Evolutionary conservation across 1,140 invertebrate species (phyloP), one percentile per base, ranked within the genome.

Genomic region (Hestina assimilis): DNA sequence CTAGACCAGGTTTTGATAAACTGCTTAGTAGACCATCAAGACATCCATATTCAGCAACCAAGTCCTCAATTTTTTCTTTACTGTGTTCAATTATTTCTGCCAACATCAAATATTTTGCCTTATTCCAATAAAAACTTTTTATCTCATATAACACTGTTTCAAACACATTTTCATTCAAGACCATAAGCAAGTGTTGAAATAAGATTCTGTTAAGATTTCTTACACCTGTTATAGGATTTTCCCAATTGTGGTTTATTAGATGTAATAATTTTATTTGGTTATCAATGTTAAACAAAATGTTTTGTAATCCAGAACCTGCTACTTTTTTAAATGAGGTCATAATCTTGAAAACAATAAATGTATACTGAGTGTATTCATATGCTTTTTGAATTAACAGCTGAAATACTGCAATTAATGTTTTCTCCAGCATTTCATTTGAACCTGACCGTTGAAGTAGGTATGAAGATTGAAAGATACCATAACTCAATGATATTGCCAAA

Each of bases 231-330:
- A 89, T 76, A 15, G 85, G 81, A 69, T 87, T 89, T 61, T 89
- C 89, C 87, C 87, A 89, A 59, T 89, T 89, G 50, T 89, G 75
- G 56, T 80, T 89, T n/a, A 82, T 60, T 47, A 86, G 63, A 66
- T 79, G 79, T 1, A 88, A 51, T 11, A 89, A 47, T 66, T 62
- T 77, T 17, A 75, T 58, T 58, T 78, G 55, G 51, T 77, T 74
- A 9, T 67, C 50, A 14, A 41, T 55, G 53, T 61, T 73, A 23
- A 81, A 77, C 35, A 83, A 72, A 28, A 38, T 54, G 1, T 63
- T 40, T 45, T 85, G 65, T 4, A 75, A 67, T 52, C 62, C 40
- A 51, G 82, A 79, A 8, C 66, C 63, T 28, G 74, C 50, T 19
- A 87, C 70, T 69, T 83, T 85, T 45, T 83, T 75, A 46, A 83